Base-by-base conservation (phyloP, 2,888 invertebrate species). In the Teleiodes luculella region DNA sequence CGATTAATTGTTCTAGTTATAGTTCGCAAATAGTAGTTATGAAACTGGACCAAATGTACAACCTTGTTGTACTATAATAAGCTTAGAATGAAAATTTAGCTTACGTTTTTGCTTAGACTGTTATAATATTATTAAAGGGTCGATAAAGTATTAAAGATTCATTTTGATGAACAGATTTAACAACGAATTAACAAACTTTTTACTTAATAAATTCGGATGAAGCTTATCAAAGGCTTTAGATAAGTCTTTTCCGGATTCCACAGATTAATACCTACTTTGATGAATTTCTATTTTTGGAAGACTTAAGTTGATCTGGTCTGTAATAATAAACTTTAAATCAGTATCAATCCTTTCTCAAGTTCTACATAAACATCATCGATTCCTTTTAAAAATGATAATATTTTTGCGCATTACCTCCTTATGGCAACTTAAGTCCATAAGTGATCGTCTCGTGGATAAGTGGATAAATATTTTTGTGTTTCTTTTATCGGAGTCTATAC, bases 341-440 rank as follows among this genome's bases (percentile, higher is more conserved):
- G 72, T 65, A 56, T 52, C 58, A 18, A 16, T 60, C 55, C 55
- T 58, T 53, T 51, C 54, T 43, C 58, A 18, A 11, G 13, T 13
- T 30, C 10, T 10, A 14, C 7, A 47, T 64, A 72, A 74, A 70
- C 74, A 76, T 78, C 76, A 74, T 73, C 73, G 68, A 73, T 76
- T 81, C 78, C 78, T 77, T 77, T 75, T 55, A 63, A 73, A 68
- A 67, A 64, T 74, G 66, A 72, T 70, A 74, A 80, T 85, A 85
- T 80, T 74, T 84, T 76, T 75, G 64, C 70, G 81, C 63, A 78
- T 83, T 80, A 80, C 68, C 65, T 65, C 72, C 72, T 71, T 62
- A 65, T 58, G 69, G 65, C 62, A 62, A 67, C 65, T 62, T 82
- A 80, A 84, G 72, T 71, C 66, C 55, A 64, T 67, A 75, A 85